Evolutionary conservation across 2,888 invertebrate species (phyloP), one percentile per base, ranked within the genome.

Genomic region (Tenthredo notha): DNA sequence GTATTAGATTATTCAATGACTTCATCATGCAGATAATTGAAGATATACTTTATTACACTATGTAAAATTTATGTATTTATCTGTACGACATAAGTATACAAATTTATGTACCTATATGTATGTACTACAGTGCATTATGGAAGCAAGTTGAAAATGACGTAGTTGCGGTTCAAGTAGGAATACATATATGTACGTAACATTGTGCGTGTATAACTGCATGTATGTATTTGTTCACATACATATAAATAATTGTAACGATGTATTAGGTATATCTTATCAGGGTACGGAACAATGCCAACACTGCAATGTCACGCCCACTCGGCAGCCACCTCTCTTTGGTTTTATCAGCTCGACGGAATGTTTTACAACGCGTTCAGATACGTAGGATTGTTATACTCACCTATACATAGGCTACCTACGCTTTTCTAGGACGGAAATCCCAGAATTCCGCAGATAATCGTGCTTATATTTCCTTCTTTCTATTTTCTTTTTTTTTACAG

Each of bases 241-340:
- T 37, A 37, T 25, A 74, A 7, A 15, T 21, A 25, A 10, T 10
- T 25, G 43, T 21, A 74, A 9, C 18, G 2, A 9, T 21, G 43
- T 74, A 43, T 10, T 12, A 67, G 25, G 74, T 74, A 74, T 77
- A 84, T 83, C 86, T 88, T 89, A 88, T 89, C 89, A 86, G 29
- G 18, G 77, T 61, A 72, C 75, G 85, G 85, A 88, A 88, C 85
- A 86, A 87, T 85, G 86, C 85, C 85, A 75, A 18, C 86, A 86
- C 87, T 85, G 84, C 85, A 85, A 85, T 85, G 88, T 86, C 86
- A 86, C 86, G 87, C 85, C 83, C 85, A 77, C 78, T 78, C 78
- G 58, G 50, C 75, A 50, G 75, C 75, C 75, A 77, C 75, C 58
- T 78, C 78, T 58, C 61, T 78, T 40, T 40, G 25, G 47, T 37